phyloP scores from a whole-genome alignment of 2,797 vertebrate species.

The Chrosomus eos region DNA sequence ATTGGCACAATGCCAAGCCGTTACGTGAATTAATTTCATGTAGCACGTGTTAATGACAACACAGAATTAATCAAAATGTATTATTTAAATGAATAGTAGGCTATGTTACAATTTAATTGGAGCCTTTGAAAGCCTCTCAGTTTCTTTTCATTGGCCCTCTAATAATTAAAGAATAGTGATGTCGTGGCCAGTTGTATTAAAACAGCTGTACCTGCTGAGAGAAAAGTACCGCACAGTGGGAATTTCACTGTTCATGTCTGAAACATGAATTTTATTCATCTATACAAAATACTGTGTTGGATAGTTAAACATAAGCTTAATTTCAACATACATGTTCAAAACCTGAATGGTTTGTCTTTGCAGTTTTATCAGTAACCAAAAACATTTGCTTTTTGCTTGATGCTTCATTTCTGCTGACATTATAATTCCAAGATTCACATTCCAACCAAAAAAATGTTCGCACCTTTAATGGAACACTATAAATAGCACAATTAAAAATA shows the following conservation, averaged over 20 bases:
- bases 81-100: constrained; percentile 22
- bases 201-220: constrained; percentile 33
- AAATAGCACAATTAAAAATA: background rate
- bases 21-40: constrained; percentile 11
- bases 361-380: background rate
- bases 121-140: constrained; percentile 25
- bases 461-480: background rate
- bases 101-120: constrained; percentile 6
- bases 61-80: background rate
- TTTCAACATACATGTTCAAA: background rate
- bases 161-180: constrained; percentile 27
- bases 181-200: constrained; percentile 38
- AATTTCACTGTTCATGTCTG: constrained; percentile 44
- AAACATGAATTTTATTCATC: constrained; percentile 37
- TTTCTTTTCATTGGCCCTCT: constrained; percentile 7
- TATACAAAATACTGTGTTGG: background rate
- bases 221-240: constrained; percentile 20
- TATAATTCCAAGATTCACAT: background rate
- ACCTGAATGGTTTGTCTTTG: background rate
- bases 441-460: background rate
- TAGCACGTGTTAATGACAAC: constrained; percentile 37
- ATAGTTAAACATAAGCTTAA: background rate
- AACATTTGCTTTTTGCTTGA: background rate
- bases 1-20: background rate
- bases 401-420: background rate